Percentiles rank a stretch among this genome's conserved stretches.
Evolutionary conservation across 2,113 vertebrate species (phyloP).

Genomic region (Theristicus caerulescens): DNA sequence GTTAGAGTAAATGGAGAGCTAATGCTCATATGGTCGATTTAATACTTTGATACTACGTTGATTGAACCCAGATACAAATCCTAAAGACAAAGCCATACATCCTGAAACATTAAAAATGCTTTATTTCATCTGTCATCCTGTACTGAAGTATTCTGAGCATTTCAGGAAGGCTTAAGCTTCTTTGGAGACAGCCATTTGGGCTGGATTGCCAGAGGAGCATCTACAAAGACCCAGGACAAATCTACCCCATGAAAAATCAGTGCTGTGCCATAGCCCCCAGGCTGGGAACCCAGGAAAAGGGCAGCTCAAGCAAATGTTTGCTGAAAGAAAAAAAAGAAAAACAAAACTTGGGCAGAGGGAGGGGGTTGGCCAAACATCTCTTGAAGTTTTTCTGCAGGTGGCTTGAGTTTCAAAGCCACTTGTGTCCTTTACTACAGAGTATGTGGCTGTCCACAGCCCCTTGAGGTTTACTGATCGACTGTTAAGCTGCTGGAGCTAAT

Average conservation of each 20-base stretch:
- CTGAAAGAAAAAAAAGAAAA: not conserved
- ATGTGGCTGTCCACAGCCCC: conserved; percentile 12
- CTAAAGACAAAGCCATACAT: not conserved
- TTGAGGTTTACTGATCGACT: not conserved
- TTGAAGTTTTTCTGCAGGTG: not conserved
- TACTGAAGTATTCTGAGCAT: rapidly evolving
- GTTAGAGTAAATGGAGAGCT: not conserved
- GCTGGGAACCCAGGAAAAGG: not conserved
- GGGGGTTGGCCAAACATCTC: not conserved
- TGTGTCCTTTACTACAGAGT: not conserved
- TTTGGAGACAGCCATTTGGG: not conserved
- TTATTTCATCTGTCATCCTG: not conserved
- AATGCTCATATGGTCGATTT: not conserved
- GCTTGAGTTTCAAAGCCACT: conserved; percentile 1
- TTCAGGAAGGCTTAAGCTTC: not conserved
- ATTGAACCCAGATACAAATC: not conserved
- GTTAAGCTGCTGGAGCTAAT: not conserved
- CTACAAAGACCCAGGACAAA: not conserved
- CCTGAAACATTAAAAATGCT: not conserved
- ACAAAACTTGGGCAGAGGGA: not conserved
- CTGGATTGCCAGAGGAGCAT: not conserved
- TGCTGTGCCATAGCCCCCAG: not conserved
- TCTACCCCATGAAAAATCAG: not conserved
- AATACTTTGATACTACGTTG: not conserved
- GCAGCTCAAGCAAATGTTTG: not conserved